Base-by-base conservation (phyloP, 2,888 invertebrate genomes). In the Lepeophtheirus nordmannii region DNA sequence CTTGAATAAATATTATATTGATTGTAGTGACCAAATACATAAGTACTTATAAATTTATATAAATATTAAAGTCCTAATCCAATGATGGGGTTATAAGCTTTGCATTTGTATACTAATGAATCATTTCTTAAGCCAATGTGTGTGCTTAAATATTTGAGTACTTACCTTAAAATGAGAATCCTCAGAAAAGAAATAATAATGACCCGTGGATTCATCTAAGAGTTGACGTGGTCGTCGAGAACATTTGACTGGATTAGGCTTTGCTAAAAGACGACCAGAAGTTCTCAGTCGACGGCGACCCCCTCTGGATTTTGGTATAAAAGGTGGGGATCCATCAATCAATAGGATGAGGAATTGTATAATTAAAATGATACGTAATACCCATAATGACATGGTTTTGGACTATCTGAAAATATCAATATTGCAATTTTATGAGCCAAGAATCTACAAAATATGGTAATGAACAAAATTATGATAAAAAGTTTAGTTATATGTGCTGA, bases 181-280 rank as follows among this genome's bases (percentile, higher is more conserved):
- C 38, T 56, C 63, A 22, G 63, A 63, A 11, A 63, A 37, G 63
- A 63, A 63, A 56, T 63, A 63, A 56, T 40, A 37, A 56, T 63
- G 63, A 17, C 63, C 63, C 14, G 53, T 63, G 12, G 20, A 22
- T 23, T 46, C 38, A 23, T 56, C 56, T 22, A 23, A n/a, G 1
- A 63, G 56, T 23, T 46, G 56, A 46, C 63, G 46, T 10, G 63
- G 63, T 56, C 63, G 41, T 63, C 63, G n/a, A 30, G 63, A 46
- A 23, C 63, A 63, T 56, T 62, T 63, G 63, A 63, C 56, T 14
- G 63, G 46, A 8, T 63, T 56, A 11, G 63, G 63, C 12, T 53
- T 41, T 11, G 56, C 46, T 17, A 63, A 56, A 1, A 63, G 63
- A 10, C 63, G 46, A 17, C 63, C 63, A 23, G 63, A 63, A 5